Percentiles rank a stretch among this genome's conserved stretches.
Evolutionary conservation across 2,888 invertebrate species (phyloP).

Genomic region (Plemyria rubiginata): DNA sequence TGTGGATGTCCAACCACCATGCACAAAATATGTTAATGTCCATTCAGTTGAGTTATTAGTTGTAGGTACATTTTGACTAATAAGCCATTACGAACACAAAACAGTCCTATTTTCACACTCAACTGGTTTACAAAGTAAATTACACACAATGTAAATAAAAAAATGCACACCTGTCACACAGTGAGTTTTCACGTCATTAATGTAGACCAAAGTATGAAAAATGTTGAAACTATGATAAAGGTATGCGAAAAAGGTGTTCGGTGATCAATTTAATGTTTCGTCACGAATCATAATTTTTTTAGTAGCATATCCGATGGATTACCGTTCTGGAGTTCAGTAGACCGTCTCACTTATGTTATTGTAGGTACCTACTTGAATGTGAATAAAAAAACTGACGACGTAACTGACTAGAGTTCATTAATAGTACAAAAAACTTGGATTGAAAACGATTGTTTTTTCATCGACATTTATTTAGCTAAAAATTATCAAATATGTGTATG

Average conservation of each 20-base stretch:
- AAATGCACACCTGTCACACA: background rate
- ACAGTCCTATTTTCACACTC: background rate
- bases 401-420: no score
- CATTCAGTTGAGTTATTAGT: background rate
- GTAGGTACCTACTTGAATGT: no score
- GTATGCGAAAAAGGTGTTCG: slow-evolving; percentile 1
- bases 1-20: no score
- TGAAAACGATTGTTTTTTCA: no score
- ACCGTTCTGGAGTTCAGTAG: background rate
- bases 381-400: no score
- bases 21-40: background rate
- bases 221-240: no score
- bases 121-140: background rate
- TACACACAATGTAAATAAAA: background rate
- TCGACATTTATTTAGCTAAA: no score
- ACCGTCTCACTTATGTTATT: background rate
- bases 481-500: no score
- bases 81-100: no score
- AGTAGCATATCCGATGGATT: background rate
- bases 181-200: no score
- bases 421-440: no score
- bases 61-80: background rate
- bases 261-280: background rate
- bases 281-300: background rate
- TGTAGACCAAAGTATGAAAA: no score